Percentiles rank a stretch among this genome's conserved stretches.
Conservation (phyloP, 1,140 invertebrate genomes). For the Aphelenchoides fujianensis region DNA sequence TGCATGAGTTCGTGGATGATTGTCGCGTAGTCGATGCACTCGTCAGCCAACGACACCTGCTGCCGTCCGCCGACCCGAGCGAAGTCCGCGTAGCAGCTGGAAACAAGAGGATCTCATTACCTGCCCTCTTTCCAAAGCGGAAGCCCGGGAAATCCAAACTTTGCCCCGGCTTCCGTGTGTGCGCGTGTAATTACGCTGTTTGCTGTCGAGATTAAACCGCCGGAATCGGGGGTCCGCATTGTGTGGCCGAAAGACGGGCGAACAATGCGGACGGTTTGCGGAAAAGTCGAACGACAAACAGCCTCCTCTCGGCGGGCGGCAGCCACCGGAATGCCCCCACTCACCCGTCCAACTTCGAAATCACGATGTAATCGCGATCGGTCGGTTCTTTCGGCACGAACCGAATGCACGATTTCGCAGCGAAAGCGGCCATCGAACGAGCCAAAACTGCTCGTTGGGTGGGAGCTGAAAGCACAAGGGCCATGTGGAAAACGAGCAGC, state of each 20-base stretch:
- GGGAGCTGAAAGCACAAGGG: slow-evolving; percentile 40
- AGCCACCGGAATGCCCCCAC: slow-evolving; percentile 21
- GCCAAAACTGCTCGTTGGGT: slow-evolving; percentile 55
- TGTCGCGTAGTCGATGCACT: slow-evolving; percentile 61
- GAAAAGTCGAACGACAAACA: neutral
- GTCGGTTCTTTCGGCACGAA: slow-evolving; percentile 57
- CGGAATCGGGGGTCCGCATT: too few species aligned
- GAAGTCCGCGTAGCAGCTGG: slow-evolving; percentile 60
- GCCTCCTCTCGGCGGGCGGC: neutral
- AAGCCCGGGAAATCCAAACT: neutral
- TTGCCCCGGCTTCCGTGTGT: neutral
- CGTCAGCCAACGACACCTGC: slow-evolving; percentile 61
- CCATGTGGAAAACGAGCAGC: slow-evolving; percentile 3
- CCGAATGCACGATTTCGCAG: slow-evolving; percentile 57
- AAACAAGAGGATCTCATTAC: too few species aligned
- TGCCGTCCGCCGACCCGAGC: slow-evolving; percentile 59
- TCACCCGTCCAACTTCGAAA: slow-evolving; percentile 59
- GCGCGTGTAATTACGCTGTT: neutral
- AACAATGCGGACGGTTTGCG: neutral
- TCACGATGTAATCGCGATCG: slow-evolving; percentile 59
- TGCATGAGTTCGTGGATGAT: slow-evolving; percentile 62
- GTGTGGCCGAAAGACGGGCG: too few species aligned
- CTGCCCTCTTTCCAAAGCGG: neutral
- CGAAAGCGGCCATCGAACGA: slow-evolving; percentile 52
- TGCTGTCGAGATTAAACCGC: neutral